Evolutionary conservation across 2,113 vertebrate species (phyloP).

Genomic region (Anolis carolinensis): DNA sequence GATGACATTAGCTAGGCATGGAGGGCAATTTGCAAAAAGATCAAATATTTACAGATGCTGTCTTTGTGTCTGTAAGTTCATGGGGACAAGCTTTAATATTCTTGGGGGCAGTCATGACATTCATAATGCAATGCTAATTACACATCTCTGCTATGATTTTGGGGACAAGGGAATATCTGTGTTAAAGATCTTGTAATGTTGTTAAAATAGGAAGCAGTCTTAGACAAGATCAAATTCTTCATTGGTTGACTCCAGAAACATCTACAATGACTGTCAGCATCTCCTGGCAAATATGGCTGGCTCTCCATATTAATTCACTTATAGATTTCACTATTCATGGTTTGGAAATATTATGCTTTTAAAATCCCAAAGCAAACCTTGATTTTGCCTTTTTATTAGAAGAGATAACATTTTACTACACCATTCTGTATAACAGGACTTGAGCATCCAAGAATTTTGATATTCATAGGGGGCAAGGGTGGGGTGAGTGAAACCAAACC

Average conservation of each 20-base stretch:
- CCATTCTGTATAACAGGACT: too few species aligned
- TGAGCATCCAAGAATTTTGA: too few species aligned
- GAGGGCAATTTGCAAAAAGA: background rate
- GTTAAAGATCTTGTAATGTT: background rate
- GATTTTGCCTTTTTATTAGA: too few species aligned
- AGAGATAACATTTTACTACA: too few species aligned
- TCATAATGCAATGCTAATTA: background rate
- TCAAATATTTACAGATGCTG: background rate
- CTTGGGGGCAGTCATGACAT: background rate
- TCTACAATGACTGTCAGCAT: background rate
- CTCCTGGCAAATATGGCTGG: background rate
- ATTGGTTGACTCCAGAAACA: background rate
- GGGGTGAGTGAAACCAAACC: too few species aligned
- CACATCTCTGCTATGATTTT: background rate
- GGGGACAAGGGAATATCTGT: background rate
- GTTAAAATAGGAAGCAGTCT: background rate
- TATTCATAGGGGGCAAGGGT: too few species aligned
- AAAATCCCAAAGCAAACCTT: too few species aligned
- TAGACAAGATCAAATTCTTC: background rate
- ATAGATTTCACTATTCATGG: too few species aligned
- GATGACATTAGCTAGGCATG: background rate
- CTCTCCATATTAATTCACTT: too few species aligned
- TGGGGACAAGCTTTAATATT: background rate
- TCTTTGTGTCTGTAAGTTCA: background rate
- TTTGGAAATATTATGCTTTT: too few species aligned